These are phyloP conservation scores for Oreohelix idahoensis DNA, from an alignment of 1,140 invertebrate species.

Conservation along the genomic window DNA sequence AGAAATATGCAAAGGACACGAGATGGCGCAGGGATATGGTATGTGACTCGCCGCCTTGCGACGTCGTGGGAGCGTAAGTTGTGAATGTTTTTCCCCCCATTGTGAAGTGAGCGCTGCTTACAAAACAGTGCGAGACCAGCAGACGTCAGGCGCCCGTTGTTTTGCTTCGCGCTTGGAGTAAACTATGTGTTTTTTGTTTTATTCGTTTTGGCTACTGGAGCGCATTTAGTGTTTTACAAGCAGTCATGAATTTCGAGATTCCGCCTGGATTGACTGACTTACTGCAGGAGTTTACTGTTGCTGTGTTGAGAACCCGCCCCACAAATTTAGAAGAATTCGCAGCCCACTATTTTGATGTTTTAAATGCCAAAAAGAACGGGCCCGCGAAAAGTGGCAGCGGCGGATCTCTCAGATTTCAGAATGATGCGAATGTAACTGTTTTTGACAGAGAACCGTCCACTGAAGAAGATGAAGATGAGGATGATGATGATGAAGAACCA, in stretches of 20 bases:
- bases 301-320: conserved; percentile 92
- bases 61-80: neutral
- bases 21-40: neutral
- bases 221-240: neutral
- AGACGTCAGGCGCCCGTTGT: neutral
- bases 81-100: neutral
- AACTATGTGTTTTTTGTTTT: neutral
- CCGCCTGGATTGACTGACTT: conserved; percentile 93
- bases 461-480: conserved; percentile 18
- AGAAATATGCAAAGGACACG: neutral
- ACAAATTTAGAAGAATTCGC: conserved; percentile 92
- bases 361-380: conserved; percentile 61
- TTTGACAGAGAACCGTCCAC: neutral
- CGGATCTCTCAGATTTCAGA: conserved; percentile 28
- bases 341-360: conserved; percentile 89
- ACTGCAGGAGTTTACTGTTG: conserved; percentile 95
- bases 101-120: neutral
- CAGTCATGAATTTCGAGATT: conserved; percentile 76
- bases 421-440: neutral
- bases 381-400: conserved; percentile 7
- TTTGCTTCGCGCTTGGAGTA: neutral
- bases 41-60: neutral
- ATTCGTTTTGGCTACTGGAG: neutral
- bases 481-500: conserved; percentile 27
- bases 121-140: no score